Evolutionary conservation across 1,140 invertebrate species (phyloP), one percentile per base, ranked within the genome.

Genomic region (Macrobrachium nipponense): DNA sequence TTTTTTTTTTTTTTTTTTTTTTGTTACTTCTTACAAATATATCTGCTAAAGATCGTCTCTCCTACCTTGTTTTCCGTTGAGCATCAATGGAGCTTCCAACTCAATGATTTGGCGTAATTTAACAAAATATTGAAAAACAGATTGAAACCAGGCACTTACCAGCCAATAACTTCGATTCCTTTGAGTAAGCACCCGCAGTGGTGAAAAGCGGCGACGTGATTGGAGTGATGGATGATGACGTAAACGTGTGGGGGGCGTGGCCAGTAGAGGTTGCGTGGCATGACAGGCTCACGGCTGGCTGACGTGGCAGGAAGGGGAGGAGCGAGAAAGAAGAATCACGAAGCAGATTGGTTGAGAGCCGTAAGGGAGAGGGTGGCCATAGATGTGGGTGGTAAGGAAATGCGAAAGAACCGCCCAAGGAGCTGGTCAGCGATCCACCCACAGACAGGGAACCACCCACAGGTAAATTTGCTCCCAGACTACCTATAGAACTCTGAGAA

Each of bases 291-390:
- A 62, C 77, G 66, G 83, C 59, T 86, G 83, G 78, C 68, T 86
- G 83, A 43, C 83, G 83, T 58, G 83, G 83, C 76, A 86, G 78
- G 83, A 86, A 86, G 58, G 83, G 83, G 83, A 86, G 83, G 83
- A 86, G 83, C 83, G 83, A 80, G 59, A 86, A 80, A 51, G 83
- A 64, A 15, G 83, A 73, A n/a, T 86, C 83, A 62, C 83, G 64
- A 18, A 86, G 83, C 36, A 86, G 83, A 73, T 86, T 86, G 77
- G 83, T 86, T 58, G 83, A 86, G 83, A 86, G 77, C 66, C 83
- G 66, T 43, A 86, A 76, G 64, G 83, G 83, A 77, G 83, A 78
- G 75, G 83, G 66, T 18, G 83, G 83, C 83, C 83, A 86, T 10
- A 86, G 77, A 51, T 78, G 83, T 58, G 83, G 83, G 83, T 86